Evolutionary conservation across 2,797 vertebrate species (phyloP), one percentile per base, ranked within the genome.

Genomic region (Loris lydekkerianus): DNA sequence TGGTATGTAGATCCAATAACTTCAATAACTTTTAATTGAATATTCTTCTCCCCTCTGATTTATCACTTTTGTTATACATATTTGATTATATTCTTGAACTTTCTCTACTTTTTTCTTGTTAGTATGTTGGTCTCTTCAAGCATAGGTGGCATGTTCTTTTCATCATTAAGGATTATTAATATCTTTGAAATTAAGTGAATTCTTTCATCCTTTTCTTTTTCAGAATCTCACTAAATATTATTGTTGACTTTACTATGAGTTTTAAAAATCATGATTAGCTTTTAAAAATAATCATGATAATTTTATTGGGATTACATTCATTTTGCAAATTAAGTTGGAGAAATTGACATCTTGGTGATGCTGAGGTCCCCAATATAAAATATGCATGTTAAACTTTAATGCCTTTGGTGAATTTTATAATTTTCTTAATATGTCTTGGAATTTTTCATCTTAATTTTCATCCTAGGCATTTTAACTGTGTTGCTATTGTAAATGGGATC

Each of bases 371-470:
- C 31, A 83, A 15, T 85, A 37, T 58, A 85, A 87, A 95, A 77
- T 58, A 81, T 43, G 3, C 37, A 37, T n/a, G 4, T 46, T 90
- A 85, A 91, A 80, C 25, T 61, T 85, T 91, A 31, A 20, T 67
- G 14, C 15, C 37, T 65, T 76, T 91, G 37, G 78, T 95, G 76
- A 73, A 67, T 83, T 91, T 95, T 69, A 31, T 11, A 20, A 1
- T 78, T 86, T 92, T 73, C n/a, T 80, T 65, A 80, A 31, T 81
- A 80, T 65, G 49, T 83, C 6, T 80, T 53, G 4, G 8, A 73
- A 29, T 93, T 94, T 56, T 56, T 65, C 40, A 34, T 43, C 23
- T 73, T 78, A 95, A 37, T n/a, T 86, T 86, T 86, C 8, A 72
- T 40, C 31, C 7, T 37, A 40, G 21, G 14, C 17, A 46, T 86